phyloP scores from a whole-genome alignment of 2,888 invertebrate genomes.

The Limulus polyphemus region DNA sequence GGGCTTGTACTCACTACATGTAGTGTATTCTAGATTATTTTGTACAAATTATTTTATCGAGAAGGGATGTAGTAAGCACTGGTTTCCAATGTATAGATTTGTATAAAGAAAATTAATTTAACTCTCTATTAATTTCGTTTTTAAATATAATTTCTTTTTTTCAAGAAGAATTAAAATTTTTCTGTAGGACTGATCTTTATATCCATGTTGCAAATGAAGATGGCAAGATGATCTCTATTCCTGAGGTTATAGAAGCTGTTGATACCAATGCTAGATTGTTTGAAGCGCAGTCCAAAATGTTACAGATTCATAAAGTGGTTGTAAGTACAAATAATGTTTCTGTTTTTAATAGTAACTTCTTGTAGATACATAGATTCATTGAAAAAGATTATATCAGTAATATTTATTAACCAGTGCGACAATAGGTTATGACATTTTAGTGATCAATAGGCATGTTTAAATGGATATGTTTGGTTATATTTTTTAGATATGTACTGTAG shows the following conservation, averaged over 20 bases:
- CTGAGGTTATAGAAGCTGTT: constrained; percentile 20
- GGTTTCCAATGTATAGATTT: not conserved
- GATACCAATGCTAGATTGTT: constrained; percentile 20
- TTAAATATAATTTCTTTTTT: not conserved
- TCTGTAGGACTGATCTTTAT: constrained; percentile 19
- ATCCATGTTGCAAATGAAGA: constrained; percentile 21
- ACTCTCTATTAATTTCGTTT: not conserved
- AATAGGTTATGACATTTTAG: no score
- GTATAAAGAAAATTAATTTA: not conserved
- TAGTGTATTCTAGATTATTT: no score
- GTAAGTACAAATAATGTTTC: constrained; percentile 5
- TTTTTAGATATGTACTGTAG: no score
- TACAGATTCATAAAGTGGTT: constrained; percentile 21
- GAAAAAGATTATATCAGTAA: no score
- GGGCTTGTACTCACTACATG: no score
- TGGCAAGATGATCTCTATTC: constrained; percentile 20
- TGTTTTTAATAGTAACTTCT: no score
- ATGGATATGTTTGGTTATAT: no score
- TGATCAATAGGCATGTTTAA: no score
- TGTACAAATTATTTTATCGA: no score
- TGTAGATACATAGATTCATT: no score
- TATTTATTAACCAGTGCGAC: no score
- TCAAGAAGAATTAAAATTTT: not conserved
- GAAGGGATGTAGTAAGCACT: no score
- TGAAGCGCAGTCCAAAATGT: constrained; percentile 8